Evolutionary conservation across 2,797 vertebrate species (phyloP).

Genomic region (Pangasius larnaudii): DNA sequence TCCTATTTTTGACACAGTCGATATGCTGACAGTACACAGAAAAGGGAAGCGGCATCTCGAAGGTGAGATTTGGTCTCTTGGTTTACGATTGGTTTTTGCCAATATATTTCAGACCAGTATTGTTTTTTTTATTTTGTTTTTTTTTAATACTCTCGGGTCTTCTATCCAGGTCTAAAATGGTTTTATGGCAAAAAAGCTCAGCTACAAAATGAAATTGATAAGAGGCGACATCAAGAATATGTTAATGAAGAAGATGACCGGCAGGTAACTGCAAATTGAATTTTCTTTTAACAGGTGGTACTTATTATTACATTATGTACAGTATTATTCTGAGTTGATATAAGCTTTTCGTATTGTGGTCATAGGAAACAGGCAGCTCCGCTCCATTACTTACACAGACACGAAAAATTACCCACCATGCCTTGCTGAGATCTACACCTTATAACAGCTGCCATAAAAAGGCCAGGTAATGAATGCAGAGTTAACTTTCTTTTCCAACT

Average conservation of each 20-base stretch:
- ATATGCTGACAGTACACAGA: conserved; percentile 86
- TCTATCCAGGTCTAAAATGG: conserved; percentile 79
- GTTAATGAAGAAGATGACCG: conserved; percentile 69
- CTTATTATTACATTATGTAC: not conserved
- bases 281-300: not conserved
- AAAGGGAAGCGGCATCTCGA: conserved; percentile 84
- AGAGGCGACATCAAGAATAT: conserved; percentile 75
- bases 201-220: conserved; percentile 71
- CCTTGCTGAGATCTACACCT: conserved; percentile 79
- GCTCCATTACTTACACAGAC: conserved; percentile 87
- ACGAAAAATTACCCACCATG: conserved; percentile 80
- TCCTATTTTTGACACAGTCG: conserved; percentile 89
- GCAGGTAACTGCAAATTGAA: conserved; percentile 70
- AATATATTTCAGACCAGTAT: not conserved
- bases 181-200: conserved; percentile 81
- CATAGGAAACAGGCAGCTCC: conserved; percentile 71
- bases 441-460: conserved; percentile 88
- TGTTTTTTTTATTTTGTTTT: not conserved
- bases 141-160: not conserved
- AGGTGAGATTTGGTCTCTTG: conserved; percentile 70
- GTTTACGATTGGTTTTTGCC: not conserved
- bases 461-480: conserved; percentile 68
- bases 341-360: not conserved
- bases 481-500: not conserved
- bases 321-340: not conserved